A percentile compares a stretch with the other conserved stretches of the same genome.
Conservation (phyloP, 2,113 vertebrate species). For the Rallus limicola region DNA sequence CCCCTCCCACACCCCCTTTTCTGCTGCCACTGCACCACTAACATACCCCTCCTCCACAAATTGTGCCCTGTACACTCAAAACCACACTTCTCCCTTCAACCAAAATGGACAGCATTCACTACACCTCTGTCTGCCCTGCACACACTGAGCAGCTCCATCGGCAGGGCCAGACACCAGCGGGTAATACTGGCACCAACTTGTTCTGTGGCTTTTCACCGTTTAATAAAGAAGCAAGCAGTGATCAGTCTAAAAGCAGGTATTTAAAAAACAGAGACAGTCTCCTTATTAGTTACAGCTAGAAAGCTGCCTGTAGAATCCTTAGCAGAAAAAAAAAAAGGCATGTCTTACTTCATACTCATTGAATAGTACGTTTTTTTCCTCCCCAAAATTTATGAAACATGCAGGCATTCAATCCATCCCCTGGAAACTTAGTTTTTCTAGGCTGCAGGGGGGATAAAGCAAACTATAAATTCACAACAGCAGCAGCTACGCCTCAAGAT, state of each 20-base stretch:
- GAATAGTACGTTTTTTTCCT: not conserved
- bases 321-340: not conserved
- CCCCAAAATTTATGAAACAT: not conserved
- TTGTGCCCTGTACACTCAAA: slow-evolving; percentile 7
- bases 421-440: not conserved
- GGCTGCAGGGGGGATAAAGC: not conserved
- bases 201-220: slow-evolving; percentile 10
- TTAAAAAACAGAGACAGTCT: not conserved
- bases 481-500: not conserved
- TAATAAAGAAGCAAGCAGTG: not conserved
- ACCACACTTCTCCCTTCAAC: not conserved
- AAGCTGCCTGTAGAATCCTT: not conserved
- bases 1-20: not conserved
- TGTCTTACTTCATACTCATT: not conserved
- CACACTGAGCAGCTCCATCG: not conserved
- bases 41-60: not conserved
- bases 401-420: not conserved
- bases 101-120: slow-evolving; percentile 45
- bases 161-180: slow-evolving; percentile 38
- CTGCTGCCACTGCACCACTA: not conserved
- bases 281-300: not conserved
- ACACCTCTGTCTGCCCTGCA: not conserved
- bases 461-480: not conserved
- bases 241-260: slow-evolving; percentile 19
- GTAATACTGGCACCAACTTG: slow-evolving; percentile 45